phyloP scores from a whole-genome alignment of 2,797 vertebrate species.

The Crocodylus rhombifer region DNA sequence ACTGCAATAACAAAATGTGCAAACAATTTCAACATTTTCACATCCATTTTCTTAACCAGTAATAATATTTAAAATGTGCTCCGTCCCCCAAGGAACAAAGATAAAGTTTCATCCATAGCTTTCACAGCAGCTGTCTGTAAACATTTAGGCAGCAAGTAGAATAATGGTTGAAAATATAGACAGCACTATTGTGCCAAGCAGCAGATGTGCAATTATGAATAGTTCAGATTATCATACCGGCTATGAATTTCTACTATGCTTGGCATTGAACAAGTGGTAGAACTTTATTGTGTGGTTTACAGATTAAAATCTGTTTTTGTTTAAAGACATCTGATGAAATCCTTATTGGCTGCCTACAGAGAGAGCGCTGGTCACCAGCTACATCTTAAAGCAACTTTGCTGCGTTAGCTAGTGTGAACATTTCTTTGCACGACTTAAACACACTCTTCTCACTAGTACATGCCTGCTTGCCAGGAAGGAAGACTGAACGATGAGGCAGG shows the following conservation, averaged over 20 bases:
- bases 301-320: neutral
- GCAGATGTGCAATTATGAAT: rapidly evolving
- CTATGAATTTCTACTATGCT: neutral
- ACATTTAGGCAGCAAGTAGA: neutral
- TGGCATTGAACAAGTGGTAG: neutral
- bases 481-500: neutral
- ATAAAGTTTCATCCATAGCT: neutral
- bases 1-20: rapidly evolving
- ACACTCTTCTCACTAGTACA: neutral
- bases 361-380: neutral
- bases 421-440: neutral
- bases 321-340: neutral
- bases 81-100: neutral
- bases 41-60: rapidly evolving
- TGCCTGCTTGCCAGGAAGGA: neutral
- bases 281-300: neutral
- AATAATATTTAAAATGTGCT: neutral
- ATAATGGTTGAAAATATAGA: rapidly evolving
- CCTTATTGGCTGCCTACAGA: neutral
- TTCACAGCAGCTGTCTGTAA: neutral
- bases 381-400: rapidly evolving
- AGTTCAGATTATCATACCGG: neutral
- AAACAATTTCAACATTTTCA: neutral
- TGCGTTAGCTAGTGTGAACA: neutral
- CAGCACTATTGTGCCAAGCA: neutral